Base-by-base conservation (phyloP, 1,140 invertebrate genomes). In the Atopsyche davidsoni region DNA sequence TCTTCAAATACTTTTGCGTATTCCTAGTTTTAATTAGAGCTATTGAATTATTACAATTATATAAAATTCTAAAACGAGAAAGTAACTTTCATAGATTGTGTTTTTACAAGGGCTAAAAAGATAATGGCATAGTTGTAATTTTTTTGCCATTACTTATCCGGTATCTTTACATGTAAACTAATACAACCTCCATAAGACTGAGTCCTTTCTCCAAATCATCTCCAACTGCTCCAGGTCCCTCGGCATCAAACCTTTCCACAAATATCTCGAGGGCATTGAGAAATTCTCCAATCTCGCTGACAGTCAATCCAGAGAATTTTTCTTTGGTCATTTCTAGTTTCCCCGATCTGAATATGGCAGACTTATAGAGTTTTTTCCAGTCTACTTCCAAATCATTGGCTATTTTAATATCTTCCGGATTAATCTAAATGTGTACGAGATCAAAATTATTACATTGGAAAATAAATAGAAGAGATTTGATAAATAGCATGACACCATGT, bases 201-300 rank as follows among this genome's bases (percentile, higher is more conserved):
- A 82, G 51, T 54, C 89, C 90, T 46, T 68, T 68, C 28, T 93
- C 86, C 54, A 93, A 70, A 65, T 92, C 77, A 10, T 81, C 68
- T 0, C 80, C 85, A 21, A 90, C 83, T 35, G 82, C 79, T 3
- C 81, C 86, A 0, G 90, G 91, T 0, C 90, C 90, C 57, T 86
- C 76, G 0, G 60, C 62, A 49, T 85, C 75, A 61, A 87, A 93
- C 61, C 81, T 78, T 51, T 82, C 76, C 0, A 84, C 73, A 64
- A 93, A 92, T 1, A 76, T 70, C 6, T 69, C 67, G 19, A 88
- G 65, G 58, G 83, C 77, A 10, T 70, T 64, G 17, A 76, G 68
- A 71, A 92, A 93, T 9, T 79, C 76, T 11, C 76, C 68, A 55
- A 92, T 88, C 65, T 91, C 80, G 0, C 75, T 66, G 18, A 80